Percentiles rank a stretch among this genome's conserved stretches.
Conservation (phyloP, 1,140 invertebrate species). For the Palaemon carinicauda region DNA sequence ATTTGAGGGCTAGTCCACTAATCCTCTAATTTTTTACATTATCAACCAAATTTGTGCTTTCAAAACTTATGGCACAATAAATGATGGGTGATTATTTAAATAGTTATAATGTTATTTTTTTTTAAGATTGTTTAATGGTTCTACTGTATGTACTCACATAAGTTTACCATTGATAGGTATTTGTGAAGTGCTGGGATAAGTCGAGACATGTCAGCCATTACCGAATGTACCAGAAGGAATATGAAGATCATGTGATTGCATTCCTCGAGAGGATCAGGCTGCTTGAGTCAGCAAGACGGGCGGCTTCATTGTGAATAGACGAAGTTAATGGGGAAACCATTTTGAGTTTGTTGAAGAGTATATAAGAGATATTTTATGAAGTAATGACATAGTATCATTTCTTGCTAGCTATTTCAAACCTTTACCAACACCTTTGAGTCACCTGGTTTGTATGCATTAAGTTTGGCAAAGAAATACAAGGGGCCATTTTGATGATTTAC, state of each 20-base stretch:
- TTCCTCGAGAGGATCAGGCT: neutral
- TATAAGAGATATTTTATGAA: neutral
- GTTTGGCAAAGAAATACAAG: too few species aligned
- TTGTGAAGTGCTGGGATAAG: neutral
- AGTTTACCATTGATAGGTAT: neutral
- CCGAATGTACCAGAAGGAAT: neutral
- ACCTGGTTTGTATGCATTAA: too few species aligned
- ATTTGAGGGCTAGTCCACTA: too few species aligned
- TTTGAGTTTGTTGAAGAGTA: neutral
- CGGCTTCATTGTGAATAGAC: neutral
- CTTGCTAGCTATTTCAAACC: too few species aligned
- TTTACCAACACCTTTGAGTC: too few species aligned
- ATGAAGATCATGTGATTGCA: neutral
- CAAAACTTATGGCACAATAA: too few species aligned
- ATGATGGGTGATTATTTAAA: too few species aligned
- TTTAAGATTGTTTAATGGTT: too few species aligned
- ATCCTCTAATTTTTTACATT: too few species aligned
- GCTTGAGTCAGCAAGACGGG: neutral
- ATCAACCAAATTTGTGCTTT: too few species aligned
- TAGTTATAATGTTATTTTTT: too few species aligned
- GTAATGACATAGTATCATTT: neutral
- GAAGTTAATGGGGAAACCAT: neutral
- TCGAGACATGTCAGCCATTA: neutral
- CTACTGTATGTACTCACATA: neutral
- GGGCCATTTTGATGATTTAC: too few species aligned